Base-by-base conservation (phyloP, 2,797 vertebrate species). In the Diplodus puntazzo region DNA sequence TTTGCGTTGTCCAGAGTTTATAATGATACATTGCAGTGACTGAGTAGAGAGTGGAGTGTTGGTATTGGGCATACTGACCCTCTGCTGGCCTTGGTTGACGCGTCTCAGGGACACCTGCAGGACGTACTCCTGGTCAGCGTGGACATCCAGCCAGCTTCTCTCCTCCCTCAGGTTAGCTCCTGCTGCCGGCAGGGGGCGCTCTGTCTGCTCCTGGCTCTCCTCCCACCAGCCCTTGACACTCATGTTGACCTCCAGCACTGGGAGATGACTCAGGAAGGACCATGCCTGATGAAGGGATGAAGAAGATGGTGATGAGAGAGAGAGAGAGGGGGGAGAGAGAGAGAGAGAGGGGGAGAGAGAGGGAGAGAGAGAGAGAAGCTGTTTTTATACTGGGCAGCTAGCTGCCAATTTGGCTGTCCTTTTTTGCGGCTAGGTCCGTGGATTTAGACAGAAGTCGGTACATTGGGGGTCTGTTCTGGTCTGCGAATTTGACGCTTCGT, bases 61-160 rank as follows among this genome's bases (percentile, higher is more conserved):
- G 27, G 1, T 21, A 1, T 4, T 9, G 7, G 4, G 5, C 16
- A 14, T 57, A 89, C 93, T 92, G 48, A 99, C 98, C 97, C 97
- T 97, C 86, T 95, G 94, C 83, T 95, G 95, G 52, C 96, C 96
- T 62, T 81, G 25, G 83, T 94, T 96, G 87, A 96, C 83, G 88
- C 97, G 95, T 58, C 93, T 94, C 92, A 99, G 90, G 2, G 94
- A 92, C 90, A 99, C 96, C 89, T 98, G 97, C 70, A 99, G 97
- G 69, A 99, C 97, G 73, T 99, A 99, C 92, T 99, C 97, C 88
- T 97, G 98, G 92, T 99, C 97, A 23, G 98, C 96, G 11, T 97
- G 97, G 79, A 99, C 92, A 0, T 79, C 88, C 89, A 97, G 88
- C 97, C 98, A 99, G 83, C 88, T 96, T 88, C 92, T 95, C 63